Evolutionary conservation across 53 echinoderm and acorn worm species (phyloP).

Genomic region (Paracentrotus lividus): DNA sequence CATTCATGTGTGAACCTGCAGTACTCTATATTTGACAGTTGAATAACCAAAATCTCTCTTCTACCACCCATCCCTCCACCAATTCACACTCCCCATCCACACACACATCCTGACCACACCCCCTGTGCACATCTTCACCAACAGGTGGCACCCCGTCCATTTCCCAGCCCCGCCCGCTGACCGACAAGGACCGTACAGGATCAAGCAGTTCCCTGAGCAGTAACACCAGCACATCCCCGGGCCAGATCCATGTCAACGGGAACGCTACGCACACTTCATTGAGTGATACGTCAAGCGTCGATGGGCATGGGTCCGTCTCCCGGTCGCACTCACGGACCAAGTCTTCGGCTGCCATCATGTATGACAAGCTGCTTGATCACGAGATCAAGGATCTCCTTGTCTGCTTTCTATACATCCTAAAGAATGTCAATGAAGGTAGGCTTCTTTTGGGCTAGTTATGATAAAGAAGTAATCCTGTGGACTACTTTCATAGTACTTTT

Average conservation of each 20-base stretch:
- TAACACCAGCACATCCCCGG: conserved; percentile 74
- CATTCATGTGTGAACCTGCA: too few species aligned
- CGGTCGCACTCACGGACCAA: conserved; percentile 65
- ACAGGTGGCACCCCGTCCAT: conserved; percentile 69
- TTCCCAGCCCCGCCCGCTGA: conserved; percentile 77
- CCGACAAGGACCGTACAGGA: conserved; percentile 75
- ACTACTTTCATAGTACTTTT: too few species aligned
- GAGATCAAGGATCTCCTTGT: conserved; percentile 97
- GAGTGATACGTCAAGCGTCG: not conserved
- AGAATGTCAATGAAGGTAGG: conserved; percentile 96
- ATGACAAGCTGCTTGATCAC: conserved; percentile 90
- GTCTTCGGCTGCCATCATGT: conserved; percentile 84
- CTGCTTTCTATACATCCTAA: conserved; percentile 89
- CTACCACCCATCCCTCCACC: not conserved
- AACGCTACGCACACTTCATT: conserved; percentile 75
- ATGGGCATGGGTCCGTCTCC: conserved; percentile 55
- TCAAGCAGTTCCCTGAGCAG: conserved; percentile 93
- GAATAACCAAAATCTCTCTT: not conserved
- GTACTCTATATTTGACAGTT: not conserved
- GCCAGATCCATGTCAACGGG: conserved; percentile 71
- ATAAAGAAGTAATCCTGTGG: too few species aligned
- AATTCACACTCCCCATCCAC: not conserved
- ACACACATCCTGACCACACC: not conserved
- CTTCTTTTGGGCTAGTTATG: too few species aligned
- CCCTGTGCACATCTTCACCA: not conserved